A percentile compares a stretch with the other conserved stretches of the same genome.
These are phyloP conservation scores for Tinea semifulvella DNA, from an alignment of 2,888 invertebrate genomes.

Conservation along the genomic window DNA sequence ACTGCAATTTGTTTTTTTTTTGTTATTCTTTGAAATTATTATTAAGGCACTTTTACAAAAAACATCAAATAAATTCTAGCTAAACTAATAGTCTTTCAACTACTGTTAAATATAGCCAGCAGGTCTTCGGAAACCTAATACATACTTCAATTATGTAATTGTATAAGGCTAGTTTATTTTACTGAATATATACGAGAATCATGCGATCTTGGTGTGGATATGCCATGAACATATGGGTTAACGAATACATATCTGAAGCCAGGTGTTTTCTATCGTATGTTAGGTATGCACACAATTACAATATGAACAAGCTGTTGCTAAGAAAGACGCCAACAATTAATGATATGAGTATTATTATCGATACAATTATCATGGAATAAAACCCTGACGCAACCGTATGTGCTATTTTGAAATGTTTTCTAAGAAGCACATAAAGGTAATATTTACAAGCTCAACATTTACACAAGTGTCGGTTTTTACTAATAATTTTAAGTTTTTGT, in stretches of 20 bases:
- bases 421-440: background rate
- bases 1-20: too few relatives aligned
- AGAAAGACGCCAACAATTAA: background rate
- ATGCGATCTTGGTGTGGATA: too few relatives aligned
- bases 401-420: slow-evolving; percentile 1
- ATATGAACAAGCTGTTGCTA: slow-evolving; percentile 2
- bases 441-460: slow-evolving; percentile 1
- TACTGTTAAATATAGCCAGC: too few relatives aligned
- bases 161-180: too few relatives aligned
- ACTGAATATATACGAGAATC: too few relatives aligned
- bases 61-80: too few relatives aligned
- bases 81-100: too few relatives aligned
- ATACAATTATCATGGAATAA: background rate
- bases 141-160: too few relatives aligned
- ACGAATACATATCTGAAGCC: background rate
- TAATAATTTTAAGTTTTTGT: slow-evolving; percentile 2
- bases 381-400: slow-evolving; percentile 2
- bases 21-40: too few relatives aligned
- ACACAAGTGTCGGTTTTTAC: background rate
- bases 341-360: background rate
- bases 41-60: too few relatives aligned
- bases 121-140: too few relatives aligned
- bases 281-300: background rate
- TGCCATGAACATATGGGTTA: too few relatives aligned
- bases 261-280: background rate